These are phyloP conservation scores for Coracias cyanogaster DNA, from an alignment of 2,797 vertebrate genomes.

Conservation along the genomic window DNA sequence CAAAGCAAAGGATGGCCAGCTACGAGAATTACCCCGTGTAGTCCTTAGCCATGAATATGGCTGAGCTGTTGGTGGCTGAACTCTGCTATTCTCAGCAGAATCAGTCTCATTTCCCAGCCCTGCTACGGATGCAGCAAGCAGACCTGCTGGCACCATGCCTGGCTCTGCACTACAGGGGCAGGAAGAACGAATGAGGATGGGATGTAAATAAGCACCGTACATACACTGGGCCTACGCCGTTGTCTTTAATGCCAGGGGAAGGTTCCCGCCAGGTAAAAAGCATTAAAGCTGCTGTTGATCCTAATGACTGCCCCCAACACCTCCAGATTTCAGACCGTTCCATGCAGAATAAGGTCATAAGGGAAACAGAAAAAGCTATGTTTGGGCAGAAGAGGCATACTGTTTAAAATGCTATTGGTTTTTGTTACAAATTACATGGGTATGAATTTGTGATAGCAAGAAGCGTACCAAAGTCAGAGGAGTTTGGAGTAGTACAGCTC, in stretches of 20 bases:
- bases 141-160: background rate
- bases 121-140: rapidly evolving
- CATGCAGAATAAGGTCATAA: background rate
- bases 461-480: background rate
- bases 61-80: background rate
- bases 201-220: background rate
- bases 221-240: background rate
- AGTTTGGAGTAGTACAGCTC: background rate
- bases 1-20: background rate
- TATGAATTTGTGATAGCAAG: background rate
- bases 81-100: background rate
- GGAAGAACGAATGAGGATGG: background rate
- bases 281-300: background rate
- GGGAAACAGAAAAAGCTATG: background rate
- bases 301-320: background rate
- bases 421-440: background rate
- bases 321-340: background rate
- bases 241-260: background rate
- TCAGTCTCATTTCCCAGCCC: background rate
- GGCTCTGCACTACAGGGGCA: background rate
- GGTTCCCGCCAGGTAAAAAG: background rate
- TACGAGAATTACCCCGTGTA: background rate
- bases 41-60: background rate
- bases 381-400: background rate
- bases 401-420: background rate